phyloP scores from a whole-genome alignment of 2,113 vertebrate species.

The Vanacampus margaritifer region DNA sequence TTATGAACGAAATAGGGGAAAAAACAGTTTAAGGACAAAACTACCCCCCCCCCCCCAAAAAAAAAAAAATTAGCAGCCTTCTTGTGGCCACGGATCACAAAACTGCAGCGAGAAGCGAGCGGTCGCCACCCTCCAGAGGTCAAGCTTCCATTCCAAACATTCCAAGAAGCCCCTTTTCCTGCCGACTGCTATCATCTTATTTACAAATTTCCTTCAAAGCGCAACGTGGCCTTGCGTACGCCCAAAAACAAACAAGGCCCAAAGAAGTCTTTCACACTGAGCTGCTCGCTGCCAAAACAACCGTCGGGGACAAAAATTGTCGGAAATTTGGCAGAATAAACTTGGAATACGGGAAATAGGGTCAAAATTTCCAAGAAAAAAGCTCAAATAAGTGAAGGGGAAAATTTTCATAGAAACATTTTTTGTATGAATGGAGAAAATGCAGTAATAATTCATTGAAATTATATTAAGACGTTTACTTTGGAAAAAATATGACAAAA shows the following conservation, averaged over 20 bases:
- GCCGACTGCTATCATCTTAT: conserved; percentile 18
- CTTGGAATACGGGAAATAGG: no score
- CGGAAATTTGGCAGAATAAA: no score
- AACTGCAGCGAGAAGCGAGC: conserved; percentile 39
- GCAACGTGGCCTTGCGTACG: conserved; percentile 46
- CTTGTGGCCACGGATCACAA: conserved; percentile 21
- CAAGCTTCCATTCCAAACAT: conserved; percentile 54
- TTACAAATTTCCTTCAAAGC: conserved; percentile 50
- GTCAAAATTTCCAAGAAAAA: no score
- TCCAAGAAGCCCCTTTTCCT: conserved; percentile 36
- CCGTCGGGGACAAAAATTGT: no score
- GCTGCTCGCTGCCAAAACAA: conserved; percentile 13
- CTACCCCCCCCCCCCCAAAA: no score
- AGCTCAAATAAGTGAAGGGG: no score
- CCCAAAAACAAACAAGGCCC: not conserved
- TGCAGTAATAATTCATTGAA: no score
- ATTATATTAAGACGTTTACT: no score
- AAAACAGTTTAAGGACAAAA: not conserved
- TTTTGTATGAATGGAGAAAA: no score
- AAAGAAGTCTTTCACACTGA: conserved; percentile 29
- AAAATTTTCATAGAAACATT: no score
- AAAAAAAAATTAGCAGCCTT: not conserved
- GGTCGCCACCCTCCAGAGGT: conserved; percentile 35
- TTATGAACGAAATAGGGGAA: not conserved
- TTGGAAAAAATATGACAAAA: no score